Evolutionary conservation across 2,888 invertebrate genomes (phyloP), one percentile per base, ranked within the genome.

Genomic region (Hypomecis atomaria): DNA sequence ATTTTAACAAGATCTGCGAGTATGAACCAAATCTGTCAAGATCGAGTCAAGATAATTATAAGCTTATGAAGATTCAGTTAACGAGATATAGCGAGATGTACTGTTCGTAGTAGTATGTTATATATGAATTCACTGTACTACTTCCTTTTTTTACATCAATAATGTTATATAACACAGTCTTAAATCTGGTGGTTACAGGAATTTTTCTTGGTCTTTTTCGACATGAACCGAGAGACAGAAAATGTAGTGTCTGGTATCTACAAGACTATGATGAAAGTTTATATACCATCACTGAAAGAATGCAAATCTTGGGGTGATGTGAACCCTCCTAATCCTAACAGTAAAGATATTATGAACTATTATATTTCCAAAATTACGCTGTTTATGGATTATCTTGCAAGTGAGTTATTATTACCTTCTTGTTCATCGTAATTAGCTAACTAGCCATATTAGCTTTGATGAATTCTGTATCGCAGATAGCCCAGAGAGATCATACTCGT

Each of bases 301-400:
- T 91, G 90, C 63, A 80, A 83, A 63, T 87, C 82, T 1, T 92
- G 92, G 92, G 92, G 93, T 13, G 85, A 90, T 52, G 75, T 93
- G 5, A 93, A 92, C 64, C 92, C 92, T 0, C 92, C 92, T 0
- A 91, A 92, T 62, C 92, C 92, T 0, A 86, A 78, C 23, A 92
- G 92, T 69, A 75, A 69, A 44, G 85, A 87, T 6, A 87, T 87
- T 5, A 90, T 90, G 42, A 87, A 85, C 38, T 72, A 77, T 11
- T 92, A 91, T 48, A 75, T 88, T 63, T 88, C 89, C 0, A 92
- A 89, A 76, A 87, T 92, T 60, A 86, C 86, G 84, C 71, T 92
- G 11, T 92, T 92, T 60, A 82, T 89, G 65, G 90, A 92, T 64
- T 92, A 90, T 73, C 84, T 92, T 66, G 90, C 79, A 63, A 90